Percentiles rank a stretch among this genome's conserved stretches.
phyloP scores from a whole-genome alignment of 2,797 vertebrate genomes.

The Crypturellus tataupa region DNA sequence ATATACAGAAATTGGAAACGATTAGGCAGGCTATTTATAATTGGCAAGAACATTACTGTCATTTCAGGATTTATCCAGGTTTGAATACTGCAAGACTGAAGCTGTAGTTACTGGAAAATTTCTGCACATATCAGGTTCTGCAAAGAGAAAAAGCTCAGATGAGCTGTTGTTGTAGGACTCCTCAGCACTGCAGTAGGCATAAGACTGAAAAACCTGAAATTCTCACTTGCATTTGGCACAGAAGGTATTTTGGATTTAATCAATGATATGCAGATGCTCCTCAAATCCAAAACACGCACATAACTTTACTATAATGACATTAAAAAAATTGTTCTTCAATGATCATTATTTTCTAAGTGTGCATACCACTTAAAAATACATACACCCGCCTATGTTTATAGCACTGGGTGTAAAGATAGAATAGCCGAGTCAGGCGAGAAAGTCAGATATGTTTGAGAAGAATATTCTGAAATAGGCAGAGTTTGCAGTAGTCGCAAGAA shows the following conservation, averaged over 20 bases:
- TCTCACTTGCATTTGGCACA: background rate
- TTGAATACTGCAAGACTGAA: background rate
- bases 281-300: background rate
- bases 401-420: background rate
- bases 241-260: background rate
- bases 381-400: background rate
- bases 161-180: background rate
- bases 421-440: background rate
- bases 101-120: background rate
- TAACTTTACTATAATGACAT: background rate
- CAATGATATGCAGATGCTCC: background rate
- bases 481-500: background rate
- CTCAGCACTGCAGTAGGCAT: background rate
- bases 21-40: background rate
- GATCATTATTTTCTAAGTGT: background rate
- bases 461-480: background rate
- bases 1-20: background rate
- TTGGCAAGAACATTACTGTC: background rate
- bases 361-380: background rate
- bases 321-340: background rate
- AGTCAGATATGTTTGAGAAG: background rate
- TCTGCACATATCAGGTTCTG: background rate
- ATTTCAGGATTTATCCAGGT: accelerated
- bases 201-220: background rate
- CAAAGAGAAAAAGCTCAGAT: background rate